Evolutionary conservation across 2,113 vertebrate species (phyloP).

Genomic region (Cettia cetti): DNA sequence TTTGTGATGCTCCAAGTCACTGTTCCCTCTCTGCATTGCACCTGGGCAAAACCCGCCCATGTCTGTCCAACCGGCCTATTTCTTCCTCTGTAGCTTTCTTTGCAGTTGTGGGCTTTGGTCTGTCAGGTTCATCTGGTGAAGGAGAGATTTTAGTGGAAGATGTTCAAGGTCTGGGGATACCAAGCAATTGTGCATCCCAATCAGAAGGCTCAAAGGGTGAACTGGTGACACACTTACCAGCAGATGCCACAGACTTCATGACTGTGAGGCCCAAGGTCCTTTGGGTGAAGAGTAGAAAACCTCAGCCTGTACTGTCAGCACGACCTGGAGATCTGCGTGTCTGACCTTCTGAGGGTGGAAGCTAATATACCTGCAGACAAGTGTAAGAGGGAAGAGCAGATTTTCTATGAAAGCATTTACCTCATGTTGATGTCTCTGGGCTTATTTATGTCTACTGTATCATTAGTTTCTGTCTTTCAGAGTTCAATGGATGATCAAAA

Average conservation of each 20-base stretch:
- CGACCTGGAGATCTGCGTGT: neutral
- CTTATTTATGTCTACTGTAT: neutral
- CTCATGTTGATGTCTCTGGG: fast-evolving
- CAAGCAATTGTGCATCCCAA: neutral
- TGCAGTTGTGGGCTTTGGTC: neutral
- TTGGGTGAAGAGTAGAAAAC: neutral
- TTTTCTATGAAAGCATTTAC: neutral
- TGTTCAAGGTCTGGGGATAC: neutral
- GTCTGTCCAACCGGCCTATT: neutral
- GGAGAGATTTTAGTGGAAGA: neutral
- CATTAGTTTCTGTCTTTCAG: neutral
- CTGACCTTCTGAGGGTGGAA: neutral
- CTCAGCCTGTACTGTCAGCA: neutral
- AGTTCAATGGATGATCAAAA: neutral
- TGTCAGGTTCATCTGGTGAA: neutral
- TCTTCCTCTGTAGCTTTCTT: neutral
- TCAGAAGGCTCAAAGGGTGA: neutral
- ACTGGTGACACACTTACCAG: neutral
- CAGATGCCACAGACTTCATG: neutral
- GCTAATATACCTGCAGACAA: neutral
- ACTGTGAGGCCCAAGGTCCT: neutral
- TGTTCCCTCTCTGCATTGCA: neutral
- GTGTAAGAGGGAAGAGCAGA: neutral
- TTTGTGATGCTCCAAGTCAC: neutral
- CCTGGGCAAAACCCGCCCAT: fast-evolving